Conservation (phyloP, 2,797 vertebrate species). For the Muraenolepis orangiensis region DNA sequence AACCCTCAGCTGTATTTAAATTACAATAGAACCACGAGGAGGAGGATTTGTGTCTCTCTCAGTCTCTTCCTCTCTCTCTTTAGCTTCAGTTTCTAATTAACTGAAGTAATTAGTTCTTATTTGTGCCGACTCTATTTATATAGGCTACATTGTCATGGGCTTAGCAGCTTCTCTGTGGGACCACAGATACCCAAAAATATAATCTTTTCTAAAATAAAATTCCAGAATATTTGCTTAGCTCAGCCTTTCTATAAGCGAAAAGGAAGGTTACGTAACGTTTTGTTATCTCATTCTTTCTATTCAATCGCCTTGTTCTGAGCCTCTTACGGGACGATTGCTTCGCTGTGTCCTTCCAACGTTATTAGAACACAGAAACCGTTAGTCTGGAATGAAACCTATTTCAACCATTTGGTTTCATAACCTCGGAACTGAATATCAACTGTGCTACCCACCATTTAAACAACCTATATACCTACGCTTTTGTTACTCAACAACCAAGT, state of each 20-base stretch:
- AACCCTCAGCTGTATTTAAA: neutral
- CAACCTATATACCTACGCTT: neutral
- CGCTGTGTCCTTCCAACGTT: constrained; percentile 9
- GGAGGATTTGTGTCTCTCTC: neutral
- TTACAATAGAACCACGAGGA: neutral
- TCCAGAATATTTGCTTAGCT: constrained; percentile 1
- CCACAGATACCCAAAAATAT: constrained; percentile 3
- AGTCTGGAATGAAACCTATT: constrained; percentile 7
- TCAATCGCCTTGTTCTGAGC: neutral
- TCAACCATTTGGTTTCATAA: neutral
- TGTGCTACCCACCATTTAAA: neutral
- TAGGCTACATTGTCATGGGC: constrained; percentile 14
- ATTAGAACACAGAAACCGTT: neutral
- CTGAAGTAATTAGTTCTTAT: constrained; percentile 7
- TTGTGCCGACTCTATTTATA: constrained; percentile 4
- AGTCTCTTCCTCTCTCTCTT: neutral
- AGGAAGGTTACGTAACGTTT: constrained; percentile 5
- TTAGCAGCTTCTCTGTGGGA: constrained; percentile 8
- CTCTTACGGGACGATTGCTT: neutral
- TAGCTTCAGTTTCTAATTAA: constrained; percentile 2
- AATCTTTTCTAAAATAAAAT: constrained; percentile 12
- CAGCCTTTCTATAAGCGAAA: neutral
- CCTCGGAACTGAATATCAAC: neutral
- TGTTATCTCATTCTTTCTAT: constrained; percentile 19
- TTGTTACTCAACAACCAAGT: no score